phyloP scores from a whole-genome alignment of 2,888 invertebrate species.

The Nomada fabriciana region DNA sequence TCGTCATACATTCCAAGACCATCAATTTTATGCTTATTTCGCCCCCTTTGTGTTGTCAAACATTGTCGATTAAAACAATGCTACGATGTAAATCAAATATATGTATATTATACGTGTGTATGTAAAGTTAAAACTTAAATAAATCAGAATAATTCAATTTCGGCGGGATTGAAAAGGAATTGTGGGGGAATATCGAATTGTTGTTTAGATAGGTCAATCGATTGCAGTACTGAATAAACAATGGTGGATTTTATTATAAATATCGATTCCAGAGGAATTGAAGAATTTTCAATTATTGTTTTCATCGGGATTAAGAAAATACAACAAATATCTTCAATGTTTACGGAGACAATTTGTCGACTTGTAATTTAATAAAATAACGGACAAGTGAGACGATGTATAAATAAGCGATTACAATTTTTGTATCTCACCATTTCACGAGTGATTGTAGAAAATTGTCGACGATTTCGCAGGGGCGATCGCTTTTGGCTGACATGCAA shows the following conservation, averaged over 20 bases:
- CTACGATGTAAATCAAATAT: not conserved
- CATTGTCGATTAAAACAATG: not conserved
- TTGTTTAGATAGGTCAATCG: not conserved
- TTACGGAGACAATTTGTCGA: not conserved
- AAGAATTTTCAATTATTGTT: too few species aligned
- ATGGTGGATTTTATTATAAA: too few species aligned
- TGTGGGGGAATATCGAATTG: too few species aligned
- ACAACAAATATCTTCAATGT: not conserved
- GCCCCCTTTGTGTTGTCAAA: not conserved
- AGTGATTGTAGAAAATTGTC: not conserved
- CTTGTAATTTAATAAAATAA: not conserved
- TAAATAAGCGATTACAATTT: not conserved
- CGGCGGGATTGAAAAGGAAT: too few species aligned
- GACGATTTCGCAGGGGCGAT: not conserved
- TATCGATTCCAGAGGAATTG: too few species aligned
- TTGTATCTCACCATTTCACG: not conserved
- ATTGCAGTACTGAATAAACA: not conserved
- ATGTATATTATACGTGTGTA: too few species aligned
- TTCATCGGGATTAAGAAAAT: not conserved
- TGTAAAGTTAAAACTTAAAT: too few species aligned
- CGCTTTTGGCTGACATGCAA: too few species aligned
- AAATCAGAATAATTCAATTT: too few species aligned
- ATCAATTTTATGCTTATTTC: slow-evolving; percentile 9
- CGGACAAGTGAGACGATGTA: not conserved
- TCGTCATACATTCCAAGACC: slow-evolving; percentile 42